Evolutionary conservation across 1,140 invertebrate species (phyloP).

Genomic region (Holcopasites calliopsidis): DNA sequence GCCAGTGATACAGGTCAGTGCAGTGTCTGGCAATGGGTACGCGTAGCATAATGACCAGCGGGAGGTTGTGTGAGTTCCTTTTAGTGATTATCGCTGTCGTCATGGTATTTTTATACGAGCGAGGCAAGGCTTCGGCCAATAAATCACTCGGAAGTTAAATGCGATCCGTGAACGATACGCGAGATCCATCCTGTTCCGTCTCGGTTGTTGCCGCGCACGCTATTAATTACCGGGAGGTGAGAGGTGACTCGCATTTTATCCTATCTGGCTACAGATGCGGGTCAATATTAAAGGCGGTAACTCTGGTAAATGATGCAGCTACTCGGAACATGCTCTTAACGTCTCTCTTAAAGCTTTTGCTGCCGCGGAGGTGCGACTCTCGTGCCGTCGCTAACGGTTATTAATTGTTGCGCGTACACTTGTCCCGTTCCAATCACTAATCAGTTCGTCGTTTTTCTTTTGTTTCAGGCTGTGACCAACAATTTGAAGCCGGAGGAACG

Average conservation of each 20-base stretch:
- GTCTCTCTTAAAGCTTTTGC: neutral
- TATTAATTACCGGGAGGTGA: conserved; percentile 64
- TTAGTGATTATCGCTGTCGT: conserved; percentile 42
- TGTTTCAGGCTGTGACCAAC: conserved; percentile 66
- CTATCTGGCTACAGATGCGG: neutral
- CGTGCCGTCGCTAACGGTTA: neutral
- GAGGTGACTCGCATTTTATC: conserved; percentile 57
- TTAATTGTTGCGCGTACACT: conserved; percentile 26
- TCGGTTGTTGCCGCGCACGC: conserved; percentile 48
- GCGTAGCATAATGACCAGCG: conserved; percentile 29
- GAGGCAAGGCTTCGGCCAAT: conserved; percentile 48
- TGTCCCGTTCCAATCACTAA: conserved; percentile 11
- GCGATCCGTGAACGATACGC: conserved; percentile 39
- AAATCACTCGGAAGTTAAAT: conserved; percentile 57
- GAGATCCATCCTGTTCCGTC: conserved; percentile 28
- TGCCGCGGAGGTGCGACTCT: neutral
- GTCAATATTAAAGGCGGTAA: conserved; percentile 1
- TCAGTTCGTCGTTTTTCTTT: conserved; percentile 36
- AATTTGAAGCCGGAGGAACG: conserved; percentile 58
- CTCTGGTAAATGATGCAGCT: conserved; percentile 37
- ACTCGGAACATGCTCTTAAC: conserved; percentile 22
- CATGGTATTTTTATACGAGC: conserved; percentile 49
- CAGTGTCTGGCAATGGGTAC: neutral
- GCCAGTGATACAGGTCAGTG: too few relatives aligned
- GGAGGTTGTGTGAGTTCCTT: conserved; percentile 20